Evolutionary conservation across 2,113 vertebrate genomes (phyloP).

Genomic region (Paracanthobrama guichenoti): DNA sequence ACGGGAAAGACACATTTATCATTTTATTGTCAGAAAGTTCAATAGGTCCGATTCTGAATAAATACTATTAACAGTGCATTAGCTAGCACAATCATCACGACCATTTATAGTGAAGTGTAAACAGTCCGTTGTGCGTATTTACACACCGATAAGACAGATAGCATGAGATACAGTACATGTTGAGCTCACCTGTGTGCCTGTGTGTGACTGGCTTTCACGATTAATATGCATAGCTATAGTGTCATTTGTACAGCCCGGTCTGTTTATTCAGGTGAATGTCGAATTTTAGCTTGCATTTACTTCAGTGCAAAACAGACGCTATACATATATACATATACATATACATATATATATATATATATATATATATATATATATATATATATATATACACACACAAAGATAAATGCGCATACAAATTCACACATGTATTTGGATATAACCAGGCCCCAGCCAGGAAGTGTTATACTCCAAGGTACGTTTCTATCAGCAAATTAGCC

Average conservation of each 20-base stretch:
- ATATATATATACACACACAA: not conserved
- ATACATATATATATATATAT: not conserved
- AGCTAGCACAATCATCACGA: constrained; percentile 11
- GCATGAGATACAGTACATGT: constrained; percentile 19
- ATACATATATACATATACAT: not conserved
- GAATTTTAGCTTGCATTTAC: not conserved
- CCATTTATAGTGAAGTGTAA: constrained; percentile 17
- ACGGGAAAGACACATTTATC: not conserved
- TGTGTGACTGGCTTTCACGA: not conserved
- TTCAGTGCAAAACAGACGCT: not conserved
- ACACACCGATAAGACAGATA: constrained; percentile 41
- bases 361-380: not conserved
- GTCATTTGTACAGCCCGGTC: not conserved
- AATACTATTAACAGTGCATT: not conserved
- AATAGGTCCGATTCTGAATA: not conserved
- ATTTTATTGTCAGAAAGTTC: not conserved
- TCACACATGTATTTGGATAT: not conserved
- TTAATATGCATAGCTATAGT: not conserved
- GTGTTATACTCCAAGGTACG: not conserved
- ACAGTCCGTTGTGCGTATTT: constrained; percentile 37
- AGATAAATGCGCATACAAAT: not conserved
- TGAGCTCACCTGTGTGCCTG: constrained; percentile 17
- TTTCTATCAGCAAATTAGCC: constrained; percentile 16
- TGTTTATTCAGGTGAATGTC: constrained; percentile 24
- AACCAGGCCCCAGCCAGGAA: not conserved